Evolutionary conservation across 2,888 invertebrate species (phyloP).

Genomic region (Drosophila kuntzei): DNA sequence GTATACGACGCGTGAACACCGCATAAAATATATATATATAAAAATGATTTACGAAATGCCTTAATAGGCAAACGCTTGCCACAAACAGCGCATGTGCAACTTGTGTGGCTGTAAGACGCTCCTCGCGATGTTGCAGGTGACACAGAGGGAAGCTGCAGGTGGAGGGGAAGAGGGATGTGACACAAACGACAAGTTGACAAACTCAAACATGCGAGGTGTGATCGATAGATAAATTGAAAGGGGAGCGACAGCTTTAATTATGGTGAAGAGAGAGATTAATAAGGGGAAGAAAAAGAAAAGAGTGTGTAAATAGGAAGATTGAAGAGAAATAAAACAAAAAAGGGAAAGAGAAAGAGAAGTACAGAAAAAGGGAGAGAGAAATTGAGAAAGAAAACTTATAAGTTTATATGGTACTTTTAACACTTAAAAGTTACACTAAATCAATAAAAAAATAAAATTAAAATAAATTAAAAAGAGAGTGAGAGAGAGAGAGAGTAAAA

Average conservation of each 20-base stretch:
- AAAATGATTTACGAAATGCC: slow-evolving; percentile 37
- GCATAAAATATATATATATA: slow-evolving; percentile 21
- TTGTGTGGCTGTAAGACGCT: slow-evolving; percentile 44
- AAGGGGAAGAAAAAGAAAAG: neutral
- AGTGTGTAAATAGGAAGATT: neutral
- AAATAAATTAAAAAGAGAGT: neutral
- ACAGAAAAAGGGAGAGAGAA: neutral
- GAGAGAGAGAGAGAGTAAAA: neutral
- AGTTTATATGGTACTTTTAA: no score
- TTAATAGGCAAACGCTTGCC: slow-evolving; percentile 42
- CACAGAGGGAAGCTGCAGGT: slow-evolving; percentile 6
- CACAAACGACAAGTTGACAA: slow-evolving; percentile 17
- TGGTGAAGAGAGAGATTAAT: neutral
- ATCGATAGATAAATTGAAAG: slow-evolving; percentile 28
- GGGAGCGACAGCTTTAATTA: slow-evolving; percentile 14
- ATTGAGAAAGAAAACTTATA: no score
- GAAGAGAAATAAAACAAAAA: neutral
- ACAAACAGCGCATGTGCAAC: slow-evolving; percentile 34
- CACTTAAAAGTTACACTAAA: no score
- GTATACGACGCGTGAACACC: slow-evolving; percentile 60
- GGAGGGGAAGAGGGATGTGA: neutral
- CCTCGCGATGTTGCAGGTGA: slow-evolving; percentile 13
- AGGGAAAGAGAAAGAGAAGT: neutral
- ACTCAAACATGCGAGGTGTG: slow-evolving; percentile 40
- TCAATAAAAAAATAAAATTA: no score